Evolutionary conservation across 2,888 invertebrate genomes (phyloP).

Genomic region (Apodemia duryi): DNA sequence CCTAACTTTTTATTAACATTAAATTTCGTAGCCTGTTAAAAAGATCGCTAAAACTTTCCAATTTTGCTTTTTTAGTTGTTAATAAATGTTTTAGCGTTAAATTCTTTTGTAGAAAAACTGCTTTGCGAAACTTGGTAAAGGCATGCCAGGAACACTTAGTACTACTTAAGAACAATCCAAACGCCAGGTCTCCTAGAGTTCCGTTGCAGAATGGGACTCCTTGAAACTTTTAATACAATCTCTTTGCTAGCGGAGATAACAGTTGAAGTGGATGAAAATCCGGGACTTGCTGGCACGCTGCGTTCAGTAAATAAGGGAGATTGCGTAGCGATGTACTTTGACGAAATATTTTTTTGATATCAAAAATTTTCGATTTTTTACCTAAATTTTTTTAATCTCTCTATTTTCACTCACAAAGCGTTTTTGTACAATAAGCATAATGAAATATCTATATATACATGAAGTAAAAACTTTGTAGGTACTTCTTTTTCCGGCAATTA

Average conservation of each 20-base stretch:
- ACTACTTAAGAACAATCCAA: conserved; percentile 2
- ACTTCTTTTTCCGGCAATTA: too few species aligned
- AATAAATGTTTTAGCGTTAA: not conserved
- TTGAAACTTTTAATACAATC: conserved; percentile 20
- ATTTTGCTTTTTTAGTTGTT: not conserved
- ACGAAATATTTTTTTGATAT: not conserved
- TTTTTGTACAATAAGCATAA: too few species aligned
- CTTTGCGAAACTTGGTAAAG: not conserved
- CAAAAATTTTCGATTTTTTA: not conserved
- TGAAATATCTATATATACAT: too few species aligned
- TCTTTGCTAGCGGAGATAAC: conserved; percentile 23
- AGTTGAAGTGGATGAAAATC: conserved; percentile 28
- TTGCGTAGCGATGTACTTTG: conserved; percentile 16
- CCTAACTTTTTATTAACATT: not conserved
- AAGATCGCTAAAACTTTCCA: too few species aligned
- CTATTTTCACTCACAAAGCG: too few species aligned
- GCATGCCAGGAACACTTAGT: conserved; percentile 4
- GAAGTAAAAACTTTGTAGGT: too few species aligned
- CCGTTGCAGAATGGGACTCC: conserved; percentile 1
- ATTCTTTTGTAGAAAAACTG: not conserved
- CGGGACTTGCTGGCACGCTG: conserved; percentile 16
- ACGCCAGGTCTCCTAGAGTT: not conserved
- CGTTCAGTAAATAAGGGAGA: conserved; percentile 27
- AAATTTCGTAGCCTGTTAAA: too few species aligned
- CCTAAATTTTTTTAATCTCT: too few species aligned